Percentiles rank a stretch among this genome's conserved stretches.
phyloP scores from a whole-genome alignment of 2,888 invertebrate species.

The Heliothis peltigera region DNA sequence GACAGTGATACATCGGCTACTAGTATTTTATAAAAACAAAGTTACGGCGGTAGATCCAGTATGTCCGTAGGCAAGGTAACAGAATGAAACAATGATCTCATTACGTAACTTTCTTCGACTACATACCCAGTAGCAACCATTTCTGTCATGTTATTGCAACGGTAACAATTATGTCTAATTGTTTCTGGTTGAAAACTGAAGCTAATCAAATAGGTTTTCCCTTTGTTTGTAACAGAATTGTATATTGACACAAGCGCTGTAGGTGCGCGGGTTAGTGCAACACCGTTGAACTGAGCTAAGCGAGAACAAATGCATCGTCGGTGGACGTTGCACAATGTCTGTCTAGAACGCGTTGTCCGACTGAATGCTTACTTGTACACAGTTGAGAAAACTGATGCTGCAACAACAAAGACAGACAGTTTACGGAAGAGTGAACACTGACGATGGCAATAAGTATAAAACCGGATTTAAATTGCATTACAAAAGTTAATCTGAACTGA shows the following conservation, averaged over 20 bases:
- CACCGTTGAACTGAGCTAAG: conserved; percentile 56
- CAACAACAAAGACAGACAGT: conserved; percentile 72
- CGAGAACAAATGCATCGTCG: conserved; percentile 67
- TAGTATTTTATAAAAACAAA: conserved; percentile 43
- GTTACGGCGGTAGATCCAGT: conserved; percentile 29
- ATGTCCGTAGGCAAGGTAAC: conserved; percentile 54
- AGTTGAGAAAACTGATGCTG: conserved; percentile 72
- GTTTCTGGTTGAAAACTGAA: conserved; percentile 13
- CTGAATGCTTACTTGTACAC: conserved; percentile 61
- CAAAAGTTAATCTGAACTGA: conserved; percentile 45
- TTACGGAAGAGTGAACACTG: conserved; percentile 74
- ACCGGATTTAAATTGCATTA: conserved; percentile 57
- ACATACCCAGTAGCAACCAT: conserved; percentile 31
- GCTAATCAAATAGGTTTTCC: conserved; percentile 42
- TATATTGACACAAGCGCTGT: conserved; percentile 30
- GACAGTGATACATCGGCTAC: conserved; percentile 25
- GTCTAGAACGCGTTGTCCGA: conserved; percentile 58
- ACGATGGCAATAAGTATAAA: conserved; percentile 59
- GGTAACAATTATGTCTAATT: conserved; percentile 30
- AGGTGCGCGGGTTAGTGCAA: conserved; percentile 44
- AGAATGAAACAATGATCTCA: conserved; percentile 62
- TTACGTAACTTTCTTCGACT: conserved; percentile 57
- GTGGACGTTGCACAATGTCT: conserved; percentile 67
- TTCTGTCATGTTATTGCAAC: conserved; percentile 31
- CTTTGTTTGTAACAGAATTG: conserved; percentile 23